Percentiles rank a stretch among this genome's conserved stretches.
Evolutionary conservation across 1,140 invertebrate species (phyloP).

Genomic region (Plodia interpunctella): DNA sequence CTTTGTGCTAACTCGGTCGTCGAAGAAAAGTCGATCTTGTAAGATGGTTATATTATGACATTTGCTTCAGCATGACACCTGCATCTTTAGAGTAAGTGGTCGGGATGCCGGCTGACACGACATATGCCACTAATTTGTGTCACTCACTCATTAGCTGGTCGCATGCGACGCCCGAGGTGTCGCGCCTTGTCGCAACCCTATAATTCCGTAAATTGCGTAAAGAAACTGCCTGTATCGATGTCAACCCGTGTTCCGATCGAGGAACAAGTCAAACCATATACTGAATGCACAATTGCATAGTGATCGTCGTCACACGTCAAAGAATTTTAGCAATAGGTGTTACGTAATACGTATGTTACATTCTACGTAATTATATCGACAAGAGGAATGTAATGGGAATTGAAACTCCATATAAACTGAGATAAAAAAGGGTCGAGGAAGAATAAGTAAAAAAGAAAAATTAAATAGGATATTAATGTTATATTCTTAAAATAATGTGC

Average conservation of each 20-base stretch:
- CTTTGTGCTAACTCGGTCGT: neutral
- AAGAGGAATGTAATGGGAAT: too few species aligned
- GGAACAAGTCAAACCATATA: conserved; percentile 8
- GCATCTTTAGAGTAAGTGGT: conserved; percentile 44
- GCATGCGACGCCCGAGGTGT: conserved; percentile 61
- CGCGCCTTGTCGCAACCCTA: conserved; percentile 53
- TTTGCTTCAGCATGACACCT: conserved; percentile 51
- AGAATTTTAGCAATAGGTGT: too few species aligned
- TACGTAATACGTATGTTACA: too few species aligned
- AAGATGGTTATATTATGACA: conserved; percentile 32
- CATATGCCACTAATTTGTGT: conserved; percentile 73
- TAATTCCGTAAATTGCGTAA: conserved; percentile 70
- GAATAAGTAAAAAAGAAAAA: too few species aligned
- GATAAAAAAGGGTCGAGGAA: too few species aligned
- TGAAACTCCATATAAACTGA: too few species aligned
- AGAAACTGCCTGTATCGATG: conserved; percentile 23
- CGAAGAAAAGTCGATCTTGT: neutral
- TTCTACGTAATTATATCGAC: too few species aligned
- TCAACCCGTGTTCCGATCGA: conserved; percentile 10
- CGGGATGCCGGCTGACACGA: conserved; percentile 59
- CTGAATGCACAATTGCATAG: conserved; percentile 12
- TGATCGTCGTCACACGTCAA: neutral
- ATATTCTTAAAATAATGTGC: too few species aligned
- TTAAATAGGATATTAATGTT: too few species aligned
- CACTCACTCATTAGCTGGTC: conserved; percentile 56